Evolutionary conservation across 2,113 vertebrate genomes (phyloP), one percentile per base, ranked within the genome.

Genomic region (Pelvicachromis taeniatus): DNA sequence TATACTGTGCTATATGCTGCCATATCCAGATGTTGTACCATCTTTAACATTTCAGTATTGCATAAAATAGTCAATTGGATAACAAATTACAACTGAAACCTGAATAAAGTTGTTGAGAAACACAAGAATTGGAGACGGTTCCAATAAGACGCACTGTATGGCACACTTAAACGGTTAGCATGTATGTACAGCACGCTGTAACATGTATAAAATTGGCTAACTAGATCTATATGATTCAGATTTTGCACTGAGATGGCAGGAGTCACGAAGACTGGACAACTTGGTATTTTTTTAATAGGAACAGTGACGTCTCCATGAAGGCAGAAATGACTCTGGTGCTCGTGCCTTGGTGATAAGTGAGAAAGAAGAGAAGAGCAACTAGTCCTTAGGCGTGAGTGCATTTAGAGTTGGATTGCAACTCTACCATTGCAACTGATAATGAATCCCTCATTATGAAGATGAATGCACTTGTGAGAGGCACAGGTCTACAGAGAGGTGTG

Each of bases 381-480:
- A 11, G 6, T 50, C 16, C 45, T 75, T n/a, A 50, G 45, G 10
- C 19, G 0, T 65, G 33, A 21, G 61, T 65, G 11, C 61, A 65
- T 38, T 65, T 65, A 38, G 61, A 65, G 61, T 65, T 65, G 61
- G 61, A 38, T 21, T 21, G 61, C 61, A 65, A 65, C 59, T 8
- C 59, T 63, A 38, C 19, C 21, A 63, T 29, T 52, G 70, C 17
- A 40, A 40, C 35, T 65, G 33, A 65, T 65, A 65, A 75, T 52
- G 23, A 52, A 52, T 31, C 45, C 26, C 45, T 75, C 70, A 75
- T 75, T 75, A 75, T 13, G 45, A 52, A 50, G 70, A 75, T 33
- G 17, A 52, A 52, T n/a, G 45, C 17, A 31, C 70, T 52, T 75
- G 26, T 75, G 70, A 75, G 42, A 75, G 45, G 45, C 70, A 31